These are phyloP conservation scores for Morus bassanus DNA, from an alignment of 2,797 vertebrate species.

Conservation along the genomic window DNA sequence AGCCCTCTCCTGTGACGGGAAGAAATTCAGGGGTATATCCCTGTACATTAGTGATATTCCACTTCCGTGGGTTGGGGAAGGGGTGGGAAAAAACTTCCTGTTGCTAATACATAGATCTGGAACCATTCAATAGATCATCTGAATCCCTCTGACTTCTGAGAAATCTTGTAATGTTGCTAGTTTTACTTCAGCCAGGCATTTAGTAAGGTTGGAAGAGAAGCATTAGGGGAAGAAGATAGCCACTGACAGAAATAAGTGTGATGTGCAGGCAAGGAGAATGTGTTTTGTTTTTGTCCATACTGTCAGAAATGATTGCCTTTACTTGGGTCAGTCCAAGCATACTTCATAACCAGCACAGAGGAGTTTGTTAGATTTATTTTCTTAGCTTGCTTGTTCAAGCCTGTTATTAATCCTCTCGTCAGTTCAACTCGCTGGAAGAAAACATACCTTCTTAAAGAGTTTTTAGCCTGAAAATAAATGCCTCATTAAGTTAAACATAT, in stretches of 20 bases:
- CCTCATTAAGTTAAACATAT: conserved; percentile 68
- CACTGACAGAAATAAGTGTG: background rate
- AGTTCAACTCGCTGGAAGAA: conserved; percentile 54
- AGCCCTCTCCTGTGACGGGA: background rate
- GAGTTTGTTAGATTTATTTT: conserved; percentile 57
- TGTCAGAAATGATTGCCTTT: conserved; percentile 34
- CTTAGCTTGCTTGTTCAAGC: conserved; percentile 60
- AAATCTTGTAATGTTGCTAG: background rate
- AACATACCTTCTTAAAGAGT: conserved; percentile 54
- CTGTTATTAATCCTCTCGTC: conserved; percentile 64
- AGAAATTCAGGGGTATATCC: too few relatives aligned
- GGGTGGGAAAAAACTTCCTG: background rate
- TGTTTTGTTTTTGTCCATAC: background rate
- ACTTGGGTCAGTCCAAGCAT: conserved; percentile 25
- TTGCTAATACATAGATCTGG: background rate
- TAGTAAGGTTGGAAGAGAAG: background rate
- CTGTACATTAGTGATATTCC: too few relatives aligned
- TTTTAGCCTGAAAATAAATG: conserved; percentile 63
- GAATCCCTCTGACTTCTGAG: background rate
- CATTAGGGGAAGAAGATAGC: background rate
- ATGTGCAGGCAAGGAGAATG: background rate
- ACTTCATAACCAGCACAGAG: conserved; percentile 14
- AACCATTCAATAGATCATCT: rapidly evolving
- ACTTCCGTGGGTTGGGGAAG: background rate
- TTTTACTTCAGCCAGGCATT: background rate